Conservation (phyloP, 2,797 vertebrate species). For the Sternarchorhynchus goeldii region DNA sequence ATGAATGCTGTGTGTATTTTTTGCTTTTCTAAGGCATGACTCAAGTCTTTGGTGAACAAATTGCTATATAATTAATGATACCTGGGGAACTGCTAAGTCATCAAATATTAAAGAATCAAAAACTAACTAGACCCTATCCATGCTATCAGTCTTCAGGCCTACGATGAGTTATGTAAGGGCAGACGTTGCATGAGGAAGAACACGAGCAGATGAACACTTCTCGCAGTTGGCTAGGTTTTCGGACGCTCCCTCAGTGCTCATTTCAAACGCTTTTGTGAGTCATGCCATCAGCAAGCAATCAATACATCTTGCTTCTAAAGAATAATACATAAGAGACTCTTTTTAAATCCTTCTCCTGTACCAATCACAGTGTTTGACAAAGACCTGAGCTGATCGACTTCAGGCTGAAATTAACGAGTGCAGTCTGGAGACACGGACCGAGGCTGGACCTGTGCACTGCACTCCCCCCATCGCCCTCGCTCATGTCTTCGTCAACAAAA, state of each 20-base stretch:
- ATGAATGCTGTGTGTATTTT: no score
- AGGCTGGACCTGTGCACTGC: not conserved
- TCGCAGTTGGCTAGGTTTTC: not conserved
- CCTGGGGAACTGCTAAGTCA: no score
- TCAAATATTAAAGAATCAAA: no score
- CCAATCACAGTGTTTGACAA: conserved; percentile 4
- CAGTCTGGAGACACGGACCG: not conserved
- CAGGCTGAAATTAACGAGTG: not conserved
- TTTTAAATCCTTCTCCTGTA: not conserved
- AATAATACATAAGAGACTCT: not conserved
- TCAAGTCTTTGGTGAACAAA: no score
- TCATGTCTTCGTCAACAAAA: not conserved
- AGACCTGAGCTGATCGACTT: not conserved
- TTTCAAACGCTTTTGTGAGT: not conserved
- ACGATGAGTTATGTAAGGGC: no score
- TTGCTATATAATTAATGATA: no score
- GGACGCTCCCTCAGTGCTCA: not conserved
- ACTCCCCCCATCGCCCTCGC: not conserved
- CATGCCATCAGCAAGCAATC: not conserved
- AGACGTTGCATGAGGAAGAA: no score
- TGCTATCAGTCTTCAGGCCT: no score
- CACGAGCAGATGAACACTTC: no score
- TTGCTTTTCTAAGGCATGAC: no score
- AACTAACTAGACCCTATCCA: no score
- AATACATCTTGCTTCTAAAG: not conserved